phyloP scores from a whole-genome alignment of 2,888 invertebrate genomes.

The Cryptus armator region DNA sequence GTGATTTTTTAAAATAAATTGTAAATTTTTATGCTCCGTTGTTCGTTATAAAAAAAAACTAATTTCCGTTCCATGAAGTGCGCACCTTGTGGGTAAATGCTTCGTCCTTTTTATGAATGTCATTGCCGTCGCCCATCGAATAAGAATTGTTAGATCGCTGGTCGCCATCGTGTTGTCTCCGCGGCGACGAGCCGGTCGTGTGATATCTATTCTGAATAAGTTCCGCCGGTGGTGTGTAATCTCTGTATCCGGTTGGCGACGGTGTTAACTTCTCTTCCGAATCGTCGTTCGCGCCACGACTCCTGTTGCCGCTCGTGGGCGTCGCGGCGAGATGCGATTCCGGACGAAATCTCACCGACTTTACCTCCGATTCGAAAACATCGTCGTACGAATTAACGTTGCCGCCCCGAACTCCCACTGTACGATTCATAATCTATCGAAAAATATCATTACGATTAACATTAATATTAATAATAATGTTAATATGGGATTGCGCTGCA shows the following conservation, averaged over 20 bases:
- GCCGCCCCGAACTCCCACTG: slow-evolving; percentile 83
- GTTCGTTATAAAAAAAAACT: slow-evolving; percentile 42
- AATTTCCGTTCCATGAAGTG: slow-evolving; percentile 14
- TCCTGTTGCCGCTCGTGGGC: background rate
- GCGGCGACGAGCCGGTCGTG: slow-evolving; percentile 65
- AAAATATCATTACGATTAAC: background rate
- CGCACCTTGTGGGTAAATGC: slow-evolving; percentile 80
- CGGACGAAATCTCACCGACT: slow-evolving; percentile 40
- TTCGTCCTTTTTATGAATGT: slow-evolving; percentile 75
- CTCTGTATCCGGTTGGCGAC: slow-evolving; percentile 93
- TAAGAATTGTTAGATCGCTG: slow-evolving; percentile 49
- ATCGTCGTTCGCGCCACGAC: slow-evolving; percentile 18
- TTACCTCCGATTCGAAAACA: slow-evolving; percentile 88
- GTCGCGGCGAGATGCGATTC: slow-evolving; percentile 35
- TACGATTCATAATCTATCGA: slow-evolving; percentile 60
- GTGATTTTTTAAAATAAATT: background rate
- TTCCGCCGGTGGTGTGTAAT: slow-evolving; percentile 91
- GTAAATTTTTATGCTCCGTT: no score
- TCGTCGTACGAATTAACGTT: slow-evolving; percentile 92
- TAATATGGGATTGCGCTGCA: no score
- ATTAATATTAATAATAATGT: background rate
- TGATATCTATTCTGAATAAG: slow-evolving; percentile 85
- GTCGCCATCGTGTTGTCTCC: slow-evolving; percentile 64
- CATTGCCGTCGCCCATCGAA: slow-evolving; percentile 64
- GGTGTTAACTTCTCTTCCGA: slow-evolving; percentile 82